Evolutionary conservation across 2,888 invertebrate species (phyloP).

Genomic region (Cryptocephalus moraei): DNA sequence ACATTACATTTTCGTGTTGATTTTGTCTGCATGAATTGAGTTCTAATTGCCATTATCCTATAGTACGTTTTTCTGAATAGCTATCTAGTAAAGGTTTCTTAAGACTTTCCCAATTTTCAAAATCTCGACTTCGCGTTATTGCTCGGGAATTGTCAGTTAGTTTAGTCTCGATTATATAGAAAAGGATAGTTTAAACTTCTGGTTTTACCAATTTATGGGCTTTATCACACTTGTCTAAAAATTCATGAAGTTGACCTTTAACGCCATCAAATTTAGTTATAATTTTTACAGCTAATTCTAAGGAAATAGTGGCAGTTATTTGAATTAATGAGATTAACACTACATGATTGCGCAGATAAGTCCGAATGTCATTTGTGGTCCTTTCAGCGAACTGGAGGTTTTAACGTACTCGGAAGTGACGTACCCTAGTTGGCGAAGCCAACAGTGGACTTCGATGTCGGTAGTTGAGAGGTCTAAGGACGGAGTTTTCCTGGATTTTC

Average conservation of each 20-base stretch:
- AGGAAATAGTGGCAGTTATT: background rate
- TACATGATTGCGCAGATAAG: too few species aligned
- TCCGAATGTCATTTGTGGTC: too few species aligned
- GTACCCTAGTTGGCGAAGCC: too few species aligned
- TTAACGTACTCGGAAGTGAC: too few species aligned
- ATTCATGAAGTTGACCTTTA: slow-evolving; percentile 12
- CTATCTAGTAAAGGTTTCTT: slow-evolving; percentile 6
- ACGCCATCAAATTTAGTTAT: slow-evolving; percentile 11
- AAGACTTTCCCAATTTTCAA: slow-evolving; percentile 12
- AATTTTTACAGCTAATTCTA: slow-evolving; percentile 10
- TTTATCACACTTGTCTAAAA: slow-evolving; percentile 4
- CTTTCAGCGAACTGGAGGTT: too few species aligned
- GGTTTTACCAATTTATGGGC: slow-evolving; percentile 10
- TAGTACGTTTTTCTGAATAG: slow-evolving; percentile 20
- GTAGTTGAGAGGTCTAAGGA: too few species aligned
- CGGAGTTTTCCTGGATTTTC: too few species aligned
- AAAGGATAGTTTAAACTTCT: slow-evolving; percentile 7
- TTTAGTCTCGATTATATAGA: slow-evolving; percentile 18
- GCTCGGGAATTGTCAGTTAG: slow-evolving; percentile 16
- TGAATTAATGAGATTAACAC: too few species aligned
- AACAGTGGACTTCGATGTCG: too few species aligned
- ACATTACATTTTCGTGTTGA: slow-evolving; percentile 16
- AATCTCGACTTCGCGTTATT: slow-evolving; percentile 14
- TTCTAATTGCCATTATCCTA: slow-evolving; percentile 22
- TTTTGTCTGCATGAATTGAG: slow-evolving; percentile 21